These are phyloP conservation scores for Diarsia mendica DNA, from an alignment of 2,888 invertebrate genomes.

Conservation along the genomic window DNA sequence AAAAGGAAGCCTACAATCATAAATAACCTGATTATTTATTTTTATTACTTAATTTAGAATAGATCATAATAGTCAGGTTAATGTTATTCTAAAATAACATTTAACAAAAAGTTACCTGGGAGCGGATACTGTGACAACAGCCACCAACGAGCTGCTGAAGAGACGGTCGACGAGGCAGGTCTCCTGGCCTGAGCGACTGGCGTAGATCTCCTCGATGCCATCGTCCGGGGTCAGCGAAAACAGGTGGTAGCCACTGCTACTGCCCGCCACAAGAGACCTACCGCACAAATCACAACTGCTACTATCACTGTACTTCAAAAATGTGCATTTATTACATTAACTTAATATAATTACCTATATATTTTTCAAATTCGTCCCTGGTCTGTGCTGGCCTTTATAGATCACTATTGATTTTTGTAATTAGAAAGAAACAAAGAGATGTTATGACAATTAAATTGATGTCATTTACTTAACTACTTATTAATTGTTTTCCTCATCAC, in stretches of 20 bases:
- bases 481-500: conserved; percentile 9
- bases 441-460: neutral
- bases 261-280: conserved; percentile 98
- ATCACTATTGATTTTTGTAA: neutral
- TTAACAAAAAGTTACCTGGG: conserved; percentile 92
- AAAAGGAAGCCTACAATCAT: neutral
- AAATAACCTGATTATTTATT: neutral
- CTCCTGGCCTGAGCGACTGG: conserved; percentile 95
- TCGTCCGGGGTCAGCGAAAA: conserved; percentile 96
- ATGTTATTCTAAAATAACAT: neutral
- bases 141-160: conserved; percentile 99
- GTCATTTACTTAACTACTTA: conserved; percentile 2
- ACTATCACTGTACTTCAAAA: neutral
- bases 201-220: conserved; percentile 96
- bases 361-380: neutral
- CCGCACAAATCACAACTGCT: conserved; percentile 5
- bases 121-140: conserved; percentile 97
- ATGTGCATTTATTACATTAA: neutral
- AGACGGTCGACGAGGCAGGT: conserved; percentile 98
- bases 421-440: conserved; percentile 1
- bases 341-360: neutral
- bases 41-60: neutral
- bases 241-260: conserved; percentile 96
- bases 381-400: neutral
- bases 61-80: neutral